Base-by-base conservation (phyloP, 2,797 vertebrate species). In the Enteromius mattozi region DNA sequence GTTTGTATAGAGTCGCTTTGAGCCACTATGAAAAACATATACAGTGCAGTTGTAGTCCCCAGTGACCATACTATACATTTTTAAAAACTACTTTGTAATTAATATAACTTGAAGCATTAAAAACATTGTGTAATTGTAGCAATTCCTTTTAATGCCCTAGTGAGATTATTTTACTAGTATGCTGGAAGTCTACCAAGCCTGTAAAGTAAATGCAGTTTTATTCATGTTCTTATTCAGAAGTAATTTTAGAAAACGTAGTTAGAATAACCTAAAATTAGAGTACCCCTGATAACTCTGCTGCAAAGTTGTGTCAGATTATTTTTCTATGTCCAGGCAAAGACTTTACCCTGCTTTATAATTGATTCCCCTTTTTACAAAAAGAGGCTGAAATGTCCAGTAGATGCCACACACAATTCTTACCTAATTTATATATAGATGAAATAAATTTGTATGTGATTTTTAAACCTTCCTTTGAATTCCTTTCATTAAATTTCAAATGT, bases 11-110 rank as follows among this genome's bases (percentile, higher is more conserved):
- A 76, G 80, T 85, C 83, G 85, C 80, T 82, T 81, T 59, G 45
- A 78, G 81, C 81, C 69, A 80, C 71, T 78, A 24, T 77, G 63
- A 85, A 81, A 84, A 61, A 84, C 84, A 88, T 61, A 84, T 78
- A 76, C 71, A 74, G 47, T 59, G 56, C 33, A 51, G 59, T 3
- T 16, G 14, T 65, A 65, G 51, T 71, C 7, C 59, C 35, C 6
- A 78, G 4, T 69, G 14, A 45, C 30, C 45, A 35, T 82, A 63
- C 72, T 80, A 83, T 86, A 78, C 83, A 80, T 86, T 72, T 42
- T 51, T 49, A 17, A 17, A 1, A 56, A 24, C 27, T 68, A 63
- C 68, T 21, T 37, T 80, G 70, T 83, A 76, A 87, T 54, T 78
- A 4, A n/a, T 78, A 84, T 63, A 77, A 59, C 13, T 24, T n/a